Evolutionary conservation across 1,140 invertebrate genomes (phyloP).

Genomic region (Trachymyrmex cornetzi): DNA sequence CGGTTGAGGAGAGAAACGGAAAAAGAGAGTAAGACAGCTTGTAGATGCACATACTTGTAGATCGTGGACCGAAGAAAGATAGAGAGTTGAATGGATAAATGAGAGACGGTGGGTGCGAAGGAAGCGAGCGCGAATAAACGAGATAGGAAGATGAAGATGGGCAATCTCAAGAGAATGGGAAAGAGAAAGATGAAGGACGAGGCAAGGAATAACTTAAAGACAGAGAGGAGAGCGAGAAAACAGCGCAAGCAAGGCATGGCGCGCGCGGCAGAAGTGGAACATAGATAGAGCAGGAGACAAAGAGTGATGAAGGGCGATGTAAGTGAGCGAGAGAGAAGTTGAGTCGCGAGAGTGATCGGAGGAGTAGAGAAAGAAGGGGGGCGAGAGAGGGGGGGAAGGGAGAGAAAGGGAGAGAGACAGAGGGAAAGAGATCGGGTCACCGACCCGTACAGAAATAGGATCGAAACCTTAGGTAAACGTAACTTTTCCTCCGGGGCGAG

Average conservation of each 20-base stretch:
- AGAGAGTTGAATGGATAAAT: slow-evolving; percentile 58
- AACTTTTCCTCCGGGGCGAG: slow-evolving; percentile 80
- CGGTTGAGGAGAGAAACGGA: slow-evolving; percentile 54
- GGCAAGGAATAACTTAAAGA: slow-evolving; percentile 6
- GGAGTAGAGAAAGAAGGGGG: not conserved
- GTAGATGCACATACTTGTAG: slow-evolving; percentile 4
- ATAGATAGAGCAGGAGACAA: slow-evolving; percentile 54
- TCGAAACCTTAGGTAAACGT: slow-evolving; percentile 84
- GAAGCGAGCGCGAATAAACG: slow-evolving; percentile 47
- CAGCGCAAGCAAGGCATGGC: not conserved
- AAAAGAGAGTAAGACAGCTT: slow-evolving; percentile 37
- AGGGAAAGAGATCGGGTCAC: slow-evolving; percentile 74
- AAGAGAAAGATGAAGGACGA: slow-evolving; percentile 15
- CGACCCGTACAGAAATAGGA: slow-evolving; percentile 84
- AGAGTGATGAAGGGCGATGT: slow-evolving; percentile 39
- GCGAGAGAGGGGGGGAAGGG: slow-evolving; percentile 4
- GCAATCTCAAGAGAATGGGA: slow-evolving; percentile 28
- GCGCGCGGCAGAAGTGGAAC: slow-evolving; percentile 23
- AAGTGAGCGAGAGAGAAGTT: slow-evolving; percentile 32
- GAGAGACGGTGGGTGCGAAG: slow-evolving; percentile 47
- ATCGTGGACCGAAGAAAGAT: slow-evolving; percentile 35
- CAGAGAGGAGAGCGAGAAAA: slow-evolving; percentile 16
- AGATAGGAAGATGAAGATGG: slow-evolving; percentile 77
- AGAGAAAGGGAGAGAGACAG: slow-evolving; percentile 37
- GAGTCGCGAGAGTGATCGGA: slow-evolving; percentile 23